phyloP scores from a whole-genome alignment of 2,888 invertebrate genomes.

The Ormia ochracea region DNA sequence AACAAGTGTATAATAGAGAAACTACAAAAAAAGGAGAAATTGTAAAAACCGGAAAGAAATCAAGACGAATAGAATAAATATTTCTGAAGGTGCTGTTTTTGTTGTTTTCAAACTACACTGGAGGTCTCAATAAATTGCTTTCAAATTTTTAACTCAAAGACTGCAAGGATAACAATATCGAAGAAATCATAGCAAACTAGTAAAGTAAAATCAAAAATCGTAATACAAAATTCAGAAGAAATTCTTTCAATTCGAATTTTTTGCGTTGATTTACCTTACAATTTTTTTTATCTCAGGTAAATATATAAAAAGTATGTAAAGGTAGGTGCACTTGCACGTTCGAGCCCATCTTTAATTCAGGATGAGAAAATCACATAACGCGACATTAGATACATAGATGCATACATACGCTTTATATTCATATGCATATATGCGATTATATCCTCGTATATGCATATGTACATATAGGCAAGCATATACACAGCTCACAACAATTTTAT shows the following conservation, averaged over 20 bases:
- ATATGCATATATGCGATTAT: background rate
- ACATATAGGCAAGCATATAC: background rate
- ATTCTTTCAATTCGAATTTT: background rate
- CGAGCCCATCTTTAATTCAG: no score
- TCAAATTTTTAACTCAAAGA: background rate
- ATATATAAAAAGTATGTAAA: background rate
- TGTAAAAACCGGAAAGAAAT: conserved; percentile 8
- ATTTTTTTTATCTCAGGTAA: background rate
- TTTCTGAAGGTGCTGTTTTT: background rate
- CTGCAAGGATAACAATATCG: background rate
- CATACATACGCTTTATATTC: background rate
- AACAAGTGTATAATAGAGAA: conserved; percentile 53
- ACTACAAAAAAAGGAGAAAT: conserved; percentile 37
- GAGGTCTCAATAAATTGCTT: conserved; percentile 34
- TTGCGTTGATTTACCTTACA: background rate
- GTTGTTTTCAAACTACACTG: conserved; percentile 32
- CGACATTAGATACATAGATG: background rate
- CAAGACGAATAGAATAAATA: background rate
- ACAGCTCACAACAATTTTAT: background rate
- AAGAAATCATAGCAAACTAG: conserved; percentile 30
- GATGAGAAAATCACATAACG: no score
- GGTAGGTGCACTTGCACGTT: background rate
- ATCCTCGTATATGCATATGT: background rate
- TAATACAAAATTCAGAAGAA: background rate
- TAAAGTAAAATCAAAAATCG: background rate